Evolutionary conservation across 2,797 vertebrate genomes (phyloP).

Genomic region (Peromyscus melanophrys): DNA sequence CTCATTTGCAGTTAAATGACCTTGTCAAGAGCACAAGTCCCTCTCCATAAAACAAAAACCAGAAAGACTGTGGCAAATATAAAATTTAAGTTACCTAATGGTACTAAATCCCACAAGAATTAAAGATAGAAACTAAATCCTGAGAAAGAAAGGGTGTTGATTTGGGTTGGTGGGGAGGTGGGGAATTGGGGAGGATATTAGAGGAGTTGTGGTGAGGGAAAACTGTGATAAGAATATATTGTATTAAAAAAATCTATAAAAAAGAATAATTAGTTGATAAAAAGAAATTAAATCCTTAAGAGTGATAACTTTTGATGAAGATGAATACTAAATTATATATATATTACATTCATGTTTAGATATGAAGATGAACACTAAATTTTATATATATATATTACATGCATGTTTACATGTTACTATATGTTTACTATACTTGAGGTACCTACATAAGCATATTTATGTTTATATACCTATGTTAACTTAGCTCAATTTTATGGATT

Average conservation of each 20-base stretch:
- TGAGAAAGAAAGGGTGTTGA: neutral
- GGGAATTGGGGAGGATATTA: too few species aligned
- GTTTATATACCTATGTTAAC: neutral
- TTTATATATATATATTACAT: neutral
- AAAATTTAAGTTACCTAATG: constrained; percentile 18
- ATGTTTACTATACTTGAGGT: neutral
- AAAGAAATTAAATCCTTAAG: neutral
- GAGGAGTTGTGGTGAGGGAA: neutral
- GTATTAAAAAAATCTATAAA: neutral
- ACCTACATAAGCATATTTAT: neutral
- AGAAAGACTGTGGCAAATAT: neutral
- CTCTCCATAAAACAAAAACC: constrained; percentile 31
- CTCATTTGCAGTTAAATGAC: neutral
- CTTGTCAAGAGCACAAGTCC: neutral
- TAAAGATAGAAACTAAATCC: neutral
- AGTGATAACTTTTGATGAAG: neutral
- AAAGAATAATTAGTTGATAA: neutral
- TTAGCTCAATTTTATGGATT: constrained; percentile 55
- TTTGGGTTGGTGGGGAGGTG: neutral
- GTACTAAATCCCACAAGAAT: neutral
- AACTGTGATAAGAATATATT: neutral
- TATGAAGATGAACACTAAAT: neutral
- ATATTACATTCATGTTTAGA: neutral
- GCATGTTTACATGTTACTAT: neutral
- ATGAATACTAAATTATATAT: neutral